These are phyloP conservation scores for Eupithecia inturbata DNA, from an alignment of 2,888 invertebrate species.

Conservation along the genomic window DNA sequence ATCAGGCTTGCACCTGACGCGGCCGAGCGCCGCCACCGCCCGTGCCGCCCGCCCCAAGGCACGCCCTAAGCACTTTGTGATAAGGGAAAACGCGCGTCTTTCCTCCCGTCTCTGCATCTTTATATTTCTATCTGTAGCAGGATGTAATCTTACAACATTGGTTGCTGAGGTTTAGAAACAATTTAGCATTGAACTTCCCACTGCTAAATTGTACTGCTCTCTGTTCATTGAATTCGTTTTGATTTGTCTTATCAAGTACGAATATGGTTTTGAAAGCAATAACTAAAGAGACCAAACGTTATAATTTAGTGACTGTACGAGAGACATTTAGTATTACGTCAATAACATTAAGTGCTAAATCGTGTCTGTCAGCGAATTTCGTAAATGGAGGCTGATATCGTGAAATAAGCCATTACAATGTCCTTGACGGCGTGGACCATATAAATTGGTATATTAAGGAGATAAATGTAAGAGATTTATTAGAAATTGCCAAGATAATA, in stretches of 20 bases:
- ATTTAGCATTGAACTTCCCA: no score
- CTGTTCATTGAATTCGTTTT: not conserved
- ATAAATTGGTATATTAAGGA: constrained; percentile 48
- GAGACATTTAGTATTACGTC: constrained; percentile 42
- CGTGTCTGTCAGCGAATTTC: constrained; percentile 63
- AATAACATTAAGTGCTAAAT: constrained; percentile 72
- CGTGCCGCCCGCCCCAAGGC: constrained; percentile 49
- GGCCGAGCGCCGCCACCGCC: constrained; percentile 48
- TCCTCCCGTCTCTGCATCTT: constrained; percentile 47
- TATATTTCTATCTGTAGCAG: constrained; percentile 48
- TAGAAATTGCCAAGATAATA: constrained; percentile 40
- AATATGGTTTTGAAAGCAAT: not conserved
- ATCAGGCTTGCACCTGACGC: constrained; percentile 76
- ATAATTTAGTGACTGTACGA: constrained; percentile 5
- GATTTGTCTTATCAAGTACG: not conserved
- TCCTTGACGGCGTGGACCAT: constrained; percentile 47
- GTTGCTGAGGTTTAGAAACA: constrained; percentile 2
- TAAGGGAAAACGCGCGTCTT: constrained; percentile 63
- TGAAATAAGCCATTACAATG: constrained; percentile 51
- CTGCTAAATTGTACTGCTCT: no score
- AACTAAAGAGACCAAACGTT: not conserved
- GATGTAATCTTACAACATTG: constrained; percentile 43
- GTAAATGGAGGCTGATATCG: constrained; percentile 54
- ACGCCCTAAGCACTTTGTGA: constrained; percentile 63
- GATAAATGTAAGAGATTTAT: constrained; percentile 45